Base-by-base conservation (phyloP, 2,113 vertebrate species). In the Astatotilapia flaviijosephi region DNA sequence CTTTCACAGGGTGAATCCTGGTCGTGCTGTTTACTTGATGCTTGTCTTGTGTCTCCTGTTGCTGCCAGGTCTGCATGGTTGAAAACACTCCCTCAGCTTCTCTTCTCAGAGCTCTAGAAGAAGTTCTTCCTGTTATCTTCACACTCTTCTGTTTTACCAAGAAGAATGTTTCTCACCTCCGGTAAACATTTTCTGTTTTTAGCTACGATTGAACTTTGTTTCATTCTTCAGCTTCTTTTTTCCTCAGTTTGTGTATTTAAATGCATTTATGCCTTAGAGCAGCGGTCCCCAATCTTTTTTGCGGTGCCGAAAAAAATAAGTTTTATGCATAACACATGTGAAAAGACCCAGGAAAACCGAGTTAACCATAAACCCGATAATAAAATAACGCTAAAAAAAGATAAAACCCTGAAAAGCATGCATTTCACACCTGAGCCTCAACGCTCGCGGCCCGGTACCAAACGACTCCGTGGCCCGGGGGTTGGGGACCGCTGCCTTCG, bases 101-200 rank as follows among this genome's bases (percentile, higher is more conserved):
- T 82, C 92, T 99, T 31, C 73, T 98, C 91, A 90, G 93, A 42
- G 93, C 97, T 79, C 93, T 98, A 1, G 88, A 95, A 83, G 93
- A 96, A 2, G 95, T 97, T 15, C 92, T 99, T 87, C 96, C 97
- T 42, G 96, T 97, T 75, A 51, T 99, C 92, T 99, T 99, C 91
- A 95, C 92, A 45, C 96, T 99, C 86, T 98, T 97, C 95, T 98
- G 97, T 93, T 99, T 98, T 87, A 97, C 98, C 87, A 97, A 96
- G 92, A 97, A 97, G 91, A 98, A 97, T 35, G 97, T 97, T 58
- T 99, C 97, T 84, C 97, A 97, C 90, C 88, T 99, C 91, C 97
- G 99, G 99, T 99, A 92, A 54, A 6, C 26, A 12, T 49, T 31
- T 77, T 77, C 3, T 49, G 40, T 23, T 68, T 40, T 53, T 21